These are phyloP conservation scores for Chelmon rostratus DNA, from an alignment of 2,797 vertebrate species.

Conservation along the genomic window DNA sequence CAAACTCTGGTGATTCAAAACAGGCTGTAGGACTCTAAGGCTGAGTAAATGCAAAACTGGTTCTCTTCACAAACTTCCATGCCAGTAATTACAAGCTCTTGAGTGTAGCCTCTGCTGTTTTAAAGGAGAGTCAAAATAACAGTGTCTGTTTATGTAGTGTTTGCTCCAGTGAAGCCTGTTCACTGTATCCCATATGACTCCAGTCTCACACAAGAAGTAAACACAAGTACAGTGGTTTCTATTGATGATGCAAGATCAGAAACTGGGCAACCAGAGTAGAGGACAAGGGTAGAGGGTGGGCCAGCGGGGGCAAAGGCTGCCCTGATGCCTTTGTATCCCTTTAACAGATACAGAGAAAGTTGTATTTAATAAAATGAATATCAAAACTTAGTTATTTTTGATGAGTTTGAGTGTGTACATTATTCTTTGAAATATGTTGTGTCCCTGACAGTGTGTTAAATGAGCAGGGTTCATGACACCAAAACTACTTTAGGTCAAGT, in stretches of 20 bases:
- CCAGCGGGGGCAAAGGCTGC: too few species aligned
- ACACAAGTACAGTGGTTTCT: not conserved
- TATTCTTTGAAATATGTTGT: not conserved
- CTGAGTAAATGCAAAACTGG: not conserved
- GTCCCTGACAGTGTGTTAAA: not conserved
- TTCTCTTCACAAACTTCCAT: not conserved
- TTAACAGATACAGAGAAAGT: too few species aligned
- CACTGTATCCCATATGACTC: not conserved
- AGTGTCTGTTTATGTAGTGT: slow-evolving; percentile 34
- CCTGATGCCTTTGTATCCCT: too few species aligned
- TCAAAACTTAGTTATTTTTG: too few species aligned
- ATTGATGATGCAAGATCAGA: slow-evolving; percentile 3
- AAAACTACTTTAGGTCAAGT: not conserved
- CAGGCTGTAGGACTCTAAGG: not conserved
- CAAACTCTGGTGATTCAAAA: not conserved
- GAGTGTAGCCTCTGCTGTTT: not conserved
- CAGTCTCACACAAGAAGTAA: not conserved
- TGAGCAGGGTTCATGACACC: not conserved
- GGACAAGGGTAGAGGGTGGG: too few species aligned
- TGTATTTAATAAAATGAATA: too few species aligned
- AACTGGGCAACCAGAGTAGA: not conserved
- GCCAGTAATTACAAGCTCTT: not conserved
- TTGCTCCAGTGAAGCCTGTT: not conserved
- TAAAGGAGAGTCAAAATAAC: not conserved
- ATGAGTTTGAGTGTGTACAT: not conserved